Evolutionary conservation across 2,888 invertebrate genomes (phyloP).

Genomic region (Drosophila percnosoma): DNA sequence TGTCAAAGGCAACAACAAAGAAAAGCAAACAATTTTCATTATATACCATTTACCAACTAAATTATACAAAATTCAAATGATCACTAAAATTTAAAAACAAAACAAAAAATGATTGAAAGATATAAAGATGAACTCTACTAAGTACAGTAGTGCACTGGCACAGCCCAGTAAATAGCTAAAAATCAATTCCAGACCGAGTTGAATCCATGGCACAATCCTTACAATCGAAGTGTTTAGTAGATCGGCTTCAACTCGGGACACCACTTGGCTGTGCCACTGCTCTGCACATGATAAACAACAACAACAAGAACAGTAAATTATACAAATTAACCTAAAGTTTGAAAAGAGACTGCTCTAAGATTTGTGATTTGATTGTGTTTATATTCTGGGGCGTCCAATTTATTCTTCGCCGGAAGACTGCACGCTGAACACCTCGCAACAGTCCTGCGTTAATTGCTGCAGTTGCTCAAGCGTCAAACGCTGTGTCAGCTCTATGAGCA

Average conservation of each 20-base stretch:
- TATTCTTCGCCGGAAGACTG: slow-evolving; percentile 19
- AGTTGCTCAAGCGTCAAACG: slow-evolving; percentile 50
- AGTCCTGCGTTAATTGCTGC: slow-evolving; percentile 25
- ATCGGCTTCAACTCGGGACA: slow-evolving; percentile 21
- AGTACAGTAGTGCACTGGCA: slow-evolving; percentile 24
- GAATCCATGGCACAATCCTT: not conserved
- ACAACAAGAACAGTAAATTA: slow-evolving; percentile 42
- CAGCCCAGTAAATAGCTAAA: slow-evolving; percentile 1
- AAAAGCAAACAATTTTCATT: slow-evolving; percentile 45
- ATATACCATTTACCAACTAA: slow-evolving; percentile 64
- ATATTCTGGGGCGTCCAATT: not conserved
- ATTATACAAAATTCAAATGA: slow-evolving; percentile 62
- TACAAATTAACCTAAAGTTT: slow-evolving; percentile 53
- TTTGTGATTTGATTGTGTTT: slow-evolving; percentile 5
- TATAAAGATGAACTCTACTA: slow-evolving; percentile 25
- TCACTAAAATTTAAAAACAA: slow-evolving; percentile 32
- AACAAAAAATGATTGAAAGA: slow-evolving; percentile 3
- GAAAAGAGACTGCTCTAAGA: slow-evolving; percentile 14
- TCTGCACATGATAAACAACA: slow-evolving; percentile 30
- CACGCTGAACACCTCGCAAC: slow-evolving; percentile 10
- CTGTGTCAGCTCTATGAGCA: slow-evolving; percentile 60
- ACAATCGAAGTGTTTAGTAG: slow-evolving; percentile 13
- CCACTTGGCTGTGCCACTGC: slow-evolving; percentile 13
- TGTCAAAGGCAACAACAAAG: slow-evolving; percentile 63
- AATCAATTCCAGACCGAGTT: slow-evolving; percentile 13